Conservation (phyloP, 2,888 invertebrate genomes). For the Barypeithes pellucidus region DNA sequence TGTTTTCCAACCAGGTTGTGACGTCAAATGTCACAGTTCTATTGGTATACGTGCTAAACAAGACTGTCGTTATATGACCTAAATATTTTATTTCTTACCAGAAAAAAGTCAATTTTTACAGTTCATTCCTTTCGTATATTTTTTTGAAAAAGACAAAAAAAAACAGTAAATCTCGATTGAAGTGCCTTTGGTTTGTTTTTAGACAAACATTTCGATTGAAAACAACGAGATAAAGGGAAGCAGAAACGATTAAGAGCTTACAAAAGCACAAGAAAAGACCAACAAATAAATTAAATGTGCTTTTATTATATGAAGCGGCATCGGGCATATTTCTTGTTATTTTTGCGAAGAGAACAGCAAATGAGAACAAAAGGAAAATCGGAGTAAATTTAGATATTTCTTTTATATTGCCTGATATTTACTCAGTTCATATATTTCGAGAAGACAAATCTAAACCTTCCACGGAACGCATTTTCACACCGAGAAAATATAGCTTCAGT, state of each 20-base stretch:
- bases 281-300: constrained; percentile 25
- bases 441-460: not conserved
- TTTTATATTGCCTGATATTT: not conserved
- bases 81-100: not conserved
- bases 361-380: constrained; percentile 20
- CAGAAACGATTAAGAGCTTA: constrained; percentile 24
- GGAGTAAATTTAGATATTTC: constrained; percentile 14
- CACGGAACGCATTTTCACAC: not conserved
- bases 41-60: too few relatives aligned
- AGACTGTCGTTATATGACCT: too few relatives aligned
- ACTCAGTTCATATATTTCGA: not conserved
- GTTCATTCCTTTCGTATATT: not conserved
- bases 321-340: constrained; percentile 19
- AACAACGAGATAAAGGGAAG: constrained; percentile 14
- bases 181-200: constrained; percentile 13
- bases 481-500: not conserved
- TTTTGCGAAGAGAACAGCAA: constrained; percentile 5
- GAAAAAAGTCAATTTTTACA: not conserved
- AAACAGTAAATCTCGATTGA: not conserved
- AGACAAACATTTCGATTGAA: constrained; percentile 8
- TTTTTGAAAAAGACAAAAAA: constrained; percentile 8
- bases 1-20: too few relatives aligned
- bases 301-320: constrained; percentile 21
- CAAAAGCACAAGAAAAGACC: constrained; percentile 11
- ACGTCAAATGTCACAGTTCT: too few relatives aligned